A percentile compares a stretch with the other conserved stretches of the same genome.
phyloP scores from a whole-genome alignment of 2,113 vertebrate species.

The Emberiza fucata region DNA sequence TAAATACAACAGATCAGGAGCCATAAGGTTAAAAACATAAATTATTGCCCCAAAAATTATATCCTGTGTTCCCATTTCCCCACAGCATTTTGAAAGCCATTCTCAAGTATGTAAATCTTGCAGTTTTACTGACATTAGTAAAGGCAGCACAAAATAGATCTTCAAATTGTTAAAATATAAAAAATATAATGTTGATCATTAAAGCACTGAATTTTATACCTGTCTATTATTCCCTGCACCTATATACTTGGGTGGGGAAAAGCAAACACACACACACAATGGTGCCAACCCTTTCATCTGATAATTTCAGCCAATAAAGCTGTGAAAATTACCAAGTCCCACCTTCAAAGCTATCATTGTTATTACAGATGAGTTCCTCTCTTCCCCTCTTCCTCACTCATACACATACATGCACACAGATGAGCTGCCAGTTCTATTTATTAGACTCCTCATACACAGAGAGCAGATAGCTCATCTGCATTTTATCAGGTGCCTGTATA shows the following conservation, averaged over 20 bases:
- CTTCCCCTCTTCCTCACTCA: not conserved
- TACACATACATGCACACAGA: not conserved
- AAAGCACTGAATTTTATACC: not conserved
- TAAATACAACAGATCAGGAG: not conserved
- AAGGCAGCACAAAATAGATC: not conserved
- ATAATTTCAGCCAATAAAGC: conserved; percentile 51
- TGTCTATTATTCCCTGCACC: not conserved
- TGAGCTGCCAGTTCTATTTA: conserved; percentile 59
- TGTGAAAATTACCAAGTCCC: conserved; percentile 38
- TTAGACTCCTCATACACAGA: conserved; percentile 54
- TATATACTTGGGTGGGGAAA: not conserved
- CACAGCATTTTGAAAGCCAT: not conserved
- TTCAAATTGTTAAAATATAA: not conserved
- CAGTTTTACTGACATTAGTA: not conserved
- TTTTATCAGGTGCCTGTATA: conserved; percentile 75
- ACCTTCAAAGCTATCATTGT: conserved; percentile 56
- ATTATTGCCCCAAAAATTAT: not conserved
- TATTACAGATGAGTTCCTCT: conserved; percentile 15
- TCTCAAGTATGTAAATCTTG: not conserved
- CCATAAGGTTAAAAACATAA: not conserved
- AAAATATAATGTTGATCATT: not conserved
- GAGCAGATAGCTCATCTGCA: conserved; percentile 73
- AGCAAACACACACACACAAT: not conserved
- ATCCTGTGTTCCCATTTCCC: not conserved
- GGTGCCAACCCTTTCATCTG: conserved; percentile 11